A percentile compares a stretch with the other conserved stretches of the same genome.
These are phyloP conservation scores for Calameuta idolon DNA, from an alignment of 2,888 invertebrate genomes.

Conservation along the genomic window DNA sequence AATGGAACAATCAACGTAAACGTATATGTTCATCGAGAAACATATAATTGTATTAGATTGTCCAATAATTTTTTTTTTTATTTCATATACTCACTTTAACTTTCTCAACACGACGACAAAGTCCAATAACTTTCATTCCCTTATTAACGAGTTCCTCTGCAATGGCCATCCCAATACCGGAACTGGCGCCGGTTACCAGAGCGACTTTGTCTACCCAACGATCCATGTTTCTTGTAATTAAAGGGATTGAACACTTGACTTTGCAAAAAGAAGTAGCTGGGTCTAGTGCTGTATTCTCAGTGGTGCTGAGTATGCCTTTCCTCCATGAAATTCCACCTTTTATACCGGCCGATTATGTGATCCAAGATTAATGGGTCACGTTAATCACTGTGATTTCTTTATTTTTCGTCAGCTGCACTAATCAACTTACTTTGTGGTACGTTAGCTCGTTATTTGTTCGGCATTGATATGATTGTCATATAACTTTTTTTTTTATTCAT, in stretches of 20 bases:
- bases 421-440: background rate
- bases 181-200: conserved; percentile 14
- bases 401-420: background rate
- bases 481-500: background rate
- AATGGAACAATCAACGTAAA: background rate
- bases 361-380: conserved; percentile 5
- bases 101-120: conserved; percentile 58
- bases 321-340: conserved; percentile 2
- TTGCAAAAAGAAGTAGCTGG: background rate
- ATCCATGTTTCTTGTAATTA: conserved; percentile 1
- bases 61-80: background rate
- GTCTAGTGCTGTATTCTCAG: background rate
- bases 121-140: conserved; percentile 64
- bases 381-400: background rate
- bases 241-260: background rate
- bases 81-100: conserved; percentile 47
- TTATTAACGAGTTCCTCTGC: background rate
- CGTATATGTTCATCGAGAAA: background rate
- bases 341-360: background rate
- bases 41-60: background rate
- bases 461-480: background rate
- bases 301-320: background rate
- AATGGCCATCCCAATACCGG: conserved; percentile 11
- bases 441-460: background rate
- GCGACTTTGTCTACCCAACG: conserved; percentile 14